Evolutionary conservation across 1,140 invertebrate genomes (phyloP).

Genomic region (Drosophila simulans): DNA sequence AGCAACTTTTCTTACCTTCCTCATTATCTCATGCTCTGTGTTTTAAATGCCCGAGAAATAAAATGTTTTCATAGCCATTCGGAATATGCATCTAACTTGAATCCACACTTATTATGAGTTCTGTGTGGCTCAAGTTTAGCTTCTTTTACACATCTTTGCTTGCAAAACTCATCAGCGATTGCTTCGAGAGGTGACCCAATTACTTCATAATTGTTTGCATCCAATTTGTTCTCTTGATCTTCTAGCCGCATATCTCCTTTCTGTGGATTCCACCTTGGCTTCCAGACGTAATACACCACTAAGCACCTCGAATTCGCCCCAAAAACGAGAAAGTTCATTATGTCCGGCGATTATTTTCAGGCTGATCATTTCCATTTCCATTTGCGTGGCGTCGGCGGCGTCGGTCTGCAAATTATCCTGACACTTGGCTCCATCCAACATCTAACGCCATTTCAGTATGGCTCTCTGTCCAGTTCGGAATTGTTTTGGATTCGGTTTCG

Average conservation of each 20-base stretch:
- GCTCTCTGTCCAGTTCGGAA: conserved; percentile 19
- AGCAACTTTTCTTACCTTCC: conserved; percentile 14
- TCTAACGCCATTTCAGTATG: conserved; percentile 10
- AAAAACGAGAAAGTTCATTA: conserved; percentile 80
- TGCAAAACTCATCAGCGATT: conserved; percentile 60
- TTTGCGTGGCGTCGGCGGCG: conserved; percentile 67
- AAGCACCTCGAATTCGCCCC: conserved; percentile 51
- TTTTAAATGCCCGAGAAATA: conserved; percentile 62
- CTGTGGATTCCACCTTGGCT: conserved; percentile 40
- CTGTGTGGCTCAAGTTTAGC: conserved; percentile 12
- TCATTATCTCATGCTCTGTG: neutral
- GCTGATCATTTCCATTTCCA: conserved; percentile 66
- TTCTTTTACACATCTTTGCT: conserved; percentile 40
- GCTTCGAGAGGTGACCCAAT: conserved; percentile 63
- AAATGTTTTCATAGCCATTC: conserved; percentile 41
- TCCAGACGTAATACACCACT: conserved; percentile 57
- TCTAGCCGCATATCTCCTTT: conserved; percentile 21
- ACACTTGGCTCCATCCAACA: conserved; percentile 45
- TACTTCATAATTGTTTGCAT: conserved; percentile 69
- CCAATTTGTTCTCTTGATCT: conserved; percentile 31
- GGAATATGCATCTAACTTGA: conserved; percentile 61
- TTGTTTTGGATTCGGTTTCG: conserved; percentile 14
- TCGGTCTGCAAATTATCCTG: conserved; percentile 69
- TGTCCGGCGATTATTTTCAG: conserved; percentile 60
- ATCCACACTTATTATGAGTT: conserved; percentile 60